Evolutionary conservation across 2,797 vertebrate genomes (phyloP), one percentile per base, ranked within the genome.

Genomic region (Threskiornis aethiopicus): DNA sequence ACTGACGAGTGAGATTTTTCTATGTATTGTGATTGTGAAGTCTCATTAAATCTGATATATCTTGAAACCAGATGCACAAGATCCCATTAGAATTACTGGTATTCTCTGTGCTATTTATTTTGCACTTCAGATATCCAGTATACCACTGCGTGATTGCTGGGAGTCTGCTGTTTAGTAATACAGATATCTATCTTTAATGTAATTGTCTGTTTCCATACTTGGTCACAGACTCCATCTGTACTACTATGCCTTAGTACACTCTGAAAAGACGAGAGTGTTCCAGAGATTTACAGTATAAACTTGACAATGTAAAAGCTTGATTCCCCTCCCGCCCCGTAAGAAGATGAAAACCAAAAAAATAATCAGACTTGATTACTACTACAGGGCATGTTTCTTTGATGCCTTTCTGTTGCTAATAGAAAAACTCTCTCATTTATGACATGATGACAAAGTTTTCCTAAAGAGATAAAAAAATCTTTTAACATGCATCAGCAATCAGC

Each of bases 371-470:
- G 35, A 57, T 73, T 75, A 41, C 54, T 39, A 42, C 82, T 80
- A 28, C 18, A 37, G 67, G 70, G 49, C 52, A 5, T 37, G 62
- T 39, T 82, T 86, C 49, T 95, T 90, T 91, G 91, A 55, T 94
- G 78, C 21, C 46, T 18, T 84, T 66, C 39, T 92, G 70, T 64
- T 95, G 67, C 54, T 95, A 82, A 91, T 62, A 80, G 57, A 85
- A 91, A 54, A 52, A 54, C 26, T n/a, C 42, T 88, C 54, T 90
- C 64, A 42, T 93, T 83, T 85, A 79, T 75, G 78, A 78, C 57
- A 82, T 3, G 67, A 19, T 81, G 67, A 65, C 78, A 93, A 89
- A 92, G 87, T 89, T 97, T 97, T 91, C 51, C 64, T 92, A n/a
- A 94, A 79, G 89, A 90, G 87, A 62, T 9, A 44, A 66, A 81